Base-by-base conservation (phyloP, 2,888 invertebrate species). In the Dilophus febrilis region DNA sequence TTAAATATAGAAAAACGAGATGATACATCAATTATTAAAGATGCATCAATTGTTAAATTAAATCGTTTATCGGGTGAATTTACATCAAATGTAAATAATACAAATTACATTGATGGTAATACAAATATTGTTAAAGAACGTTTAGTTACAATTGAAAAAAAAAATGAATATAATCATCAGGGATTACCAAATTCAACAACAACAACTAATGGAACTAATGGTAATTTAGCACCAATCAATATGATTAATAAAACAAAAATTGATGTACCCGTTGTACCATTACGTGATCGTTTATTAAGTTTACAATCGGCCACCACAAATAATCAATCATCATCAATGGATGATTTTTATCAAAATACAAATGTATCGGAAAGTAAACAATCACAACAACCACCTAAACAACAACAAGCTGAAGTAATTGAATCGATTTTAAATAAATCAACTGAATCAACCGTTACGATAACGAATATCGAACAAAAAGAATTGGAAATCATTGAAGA, bases 1-100 rank as follows among this genome's bases (percentile, higher is more conserved):
- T 74, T 74, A 50, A 72, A 70, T 52, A 66, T 81, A 53, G 78
- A 77, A 53, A 74, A 47, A 38, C 40, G 72, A 45, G 70, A 69
- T 14, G 71, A 70, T 54, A 73, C 74, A 48, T 60, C 57, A 16
- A 51, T 54, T 11, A n/a, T n/a, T n/a, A 51, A 41, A 14, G 52
- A 56, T 17, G 55, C 66, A 38, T 67, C 65, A 48, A 66, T 64
- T 22, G 8, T 22, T 47, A 61, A 63, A 46, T 57, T 58, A 33
- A 68, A 60, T 45, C 65, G 70, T 49, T 54, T 73, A 31, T 69
- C 75, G 7, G 64, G 70, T 28, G 77, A 77, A 53, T 70, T 75
- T 33, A 71, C 66, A 47, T 4, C 4, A 22, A 22, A 4, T 22
- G 22, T 8, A 6, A 22, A 8, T 22, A 8, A 8, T 8, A 22